Percentiles rank a stretch among this genome's conserved stretches.
These are phyloP conservation scores for Acanthopleura granulata DNA, from an alignment of 2,888 invertebrate species.

Conservation along the genomic window DNA sequence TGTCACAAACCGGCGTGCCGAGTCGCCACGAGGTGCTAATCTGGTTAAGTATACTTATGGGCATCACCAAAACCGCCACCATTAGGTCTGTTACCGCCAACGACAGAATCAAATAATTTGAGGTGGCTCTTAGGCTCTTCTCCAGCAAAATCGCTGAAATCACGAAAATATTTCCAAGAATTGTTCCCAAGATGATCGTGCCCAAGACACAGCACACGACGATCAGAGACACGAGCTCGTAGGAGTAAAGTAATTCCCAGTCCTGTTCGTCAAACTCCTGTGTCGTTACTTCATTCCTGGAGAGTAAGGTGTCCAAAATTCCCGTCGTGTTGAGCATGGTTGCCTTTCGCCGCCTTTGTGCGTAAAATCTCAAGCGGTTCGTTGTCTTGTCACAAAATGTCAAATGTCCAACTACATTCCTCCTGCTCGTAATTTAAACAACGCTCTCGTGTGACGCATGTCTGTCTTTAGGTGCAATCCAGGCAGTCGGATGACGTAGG, in stretches of 20 bases:
- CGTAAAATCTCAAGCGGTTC: too few species aligned
- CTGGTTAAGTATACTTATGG: conserved; percentile 66
- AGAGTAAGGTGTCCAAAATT: background rate
- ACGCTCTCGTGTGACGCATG: too few species aligned
- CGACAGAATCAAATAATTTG: conserved; percentile 95
- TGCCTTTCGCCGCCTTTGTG: background rate
- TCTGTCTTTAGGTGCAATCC: too few species aligned
- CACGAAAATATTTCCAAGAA: conserved; percentile 96
- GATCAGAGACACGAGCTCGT: conserved; percentile 11
- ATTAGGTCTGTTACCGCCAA: conserved; percentile 95
- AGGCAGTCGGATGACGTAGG: too few species aligned
- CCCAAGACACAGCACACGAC: conserved; percentile 69
- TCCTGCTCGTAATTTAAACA: too few species aligned
- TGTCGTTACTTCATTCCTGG: background rate
- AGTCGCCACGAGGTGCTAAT: conserved; percentile 79
- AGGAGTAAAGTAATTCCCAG: background rate
- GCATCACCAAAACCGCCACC: conserved; percentile 86
- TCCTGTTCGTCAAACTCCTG: background rate
- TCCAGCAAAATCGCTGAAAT: conserved; percentile 95
- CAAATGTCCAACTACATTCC: too few species aligned
- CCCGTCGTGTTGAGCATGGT: background rate
- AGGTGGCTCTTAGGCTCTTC: conserved; percentile 90
- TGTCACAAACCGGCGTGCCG: conserved; percentile 89
- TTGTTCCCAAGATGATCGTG: conserved; percentile 90
- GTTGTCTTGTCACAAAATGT: too few species aligned